Base-by-base conservation (phyloP, 1,140 invertebrate species). In the Ridgeia piscesae region DNA sequence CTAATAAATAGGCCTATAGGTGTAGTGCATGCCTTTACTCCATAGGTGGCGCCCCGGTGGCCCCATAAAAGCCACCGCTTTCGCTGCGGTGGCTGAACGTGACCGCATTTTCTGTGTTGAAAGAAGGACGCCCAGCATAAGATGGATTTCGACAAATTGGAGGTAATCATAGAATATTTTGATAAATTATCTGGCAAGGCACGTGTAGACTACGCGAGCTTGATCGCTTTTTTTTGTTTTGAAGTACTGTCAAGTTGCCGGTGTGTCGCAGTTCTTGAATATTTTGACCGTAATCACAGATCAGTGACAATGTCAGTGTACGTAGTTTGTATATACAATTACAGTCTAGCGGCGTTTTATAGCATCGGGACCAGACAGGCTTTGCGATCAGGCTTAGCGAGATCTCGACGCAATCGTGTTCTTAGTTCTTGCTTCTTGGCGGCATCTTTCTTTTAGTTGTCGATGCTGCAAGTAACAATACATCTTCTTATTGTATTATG, bases 91-190 rank as follows among this genome's bases (percentile, higher is more conserved):
- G 42, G 58, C 58, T 17, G 27, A 77, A 77, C 17, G 11, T 77
- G 8, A 21, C 17, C 14, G 58, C 14, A 8, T 77, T 17, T 31
- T 77, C 58, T 6, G 42, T 42, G 4, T 42, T 11, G 42, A 42
- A 11, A 6, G 42, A 42, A 4, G 58, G 27, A 21, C 58, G 58
- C 58, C 48, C 27, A 31, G 14, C 58, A 21, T 21, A 77, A 77
- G 58, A 77, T 77, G 58, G 58, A 77, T 77, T 77, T 77, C 58
- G 58, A 77, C 58, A 77, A 77, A 77, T 77, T 77, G 58, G 58
- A 77, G 58, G 58, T 77, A 77, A 77, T 2, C 27, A 6, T 77
- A 17, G 58, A 8, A 77, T 77, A 77, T 77, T 4, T 77, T 17
- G 11, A 31, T 77, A 27, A 77, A 27, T 21, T 77, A 4, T 77